These are phyloP conservation scores for Wasmannia auropunctata DNA, from an alignment of 1,140 invertebrate species.

Conservation along the genomic window DNA sequence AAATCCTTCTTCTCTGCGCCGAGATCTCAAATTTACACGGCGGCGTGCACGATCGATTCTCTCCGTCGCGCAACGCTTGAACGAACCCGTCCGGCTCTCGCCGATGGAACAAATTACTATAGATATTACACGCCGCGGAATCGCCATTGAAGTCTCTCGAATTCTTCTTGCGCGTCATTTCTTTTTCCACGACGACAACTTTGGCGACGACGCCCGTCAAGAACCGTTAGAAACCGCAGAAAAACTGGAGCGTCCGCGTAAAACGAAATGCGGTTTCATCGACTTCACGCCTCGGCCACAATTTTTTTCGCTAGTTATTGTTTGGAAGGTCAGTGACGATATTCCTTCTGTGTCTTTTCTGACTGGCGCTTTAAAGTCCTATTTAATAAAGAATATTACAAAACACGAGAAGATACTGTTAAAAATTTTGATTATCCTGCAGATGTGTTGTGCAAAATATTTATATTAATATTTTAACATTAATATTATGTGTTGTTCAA, in stretches of 20 bases:
- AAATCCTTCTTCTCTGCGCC: slow-evolving; percentile 5
- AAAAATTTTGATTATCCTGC: background rate
- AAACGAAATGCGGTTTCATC: slow-evolving; percentile 44
- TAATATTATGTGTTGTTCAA: no score
- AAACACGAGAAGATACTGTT: background rate
- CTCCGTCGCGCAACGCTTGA: slow-evolving; percentile 64
- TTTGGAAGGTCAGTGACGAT: slow-evolving; percentile 34
- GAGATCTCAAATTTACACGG: slow-evolving; percentile 72
- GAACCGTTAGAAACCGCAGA: slow-evolving; percentile 38
- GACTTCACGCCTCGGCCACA: slow-evolving; percentile 10
- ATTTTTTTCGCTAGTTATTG: background rate
- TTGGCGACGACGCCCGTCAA: background rate
- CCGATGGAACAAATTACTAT: slow-evolving; percentile 55
- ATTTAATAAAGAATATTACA: background rate
- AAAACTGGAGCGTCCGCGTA: slow-evolving; percentile 8
- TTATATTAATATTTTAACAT: no score
- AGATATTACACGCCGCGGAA: slow-evolving; percentile 26
- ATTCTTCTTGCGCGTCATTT: slow-evolving; percentile 36
- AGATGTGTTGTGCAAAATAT: background rate
- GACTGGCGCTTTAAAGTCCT: background rate
- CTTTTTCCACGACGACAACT: slow-evolving; percentile 15
- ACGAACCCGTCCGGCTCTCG: slow-evolving; percentile 53
- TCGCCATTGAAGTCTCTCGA: slow-evolving; percentile 38
- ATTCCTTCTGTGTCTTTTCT: background rate
- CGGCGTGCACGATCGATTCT: slow-evolving; percentile 60